Percentiles rank a stretch among this genome's conserved stretches.
These are phyloP conservation scores for Chloroceryle aenea DNA, from an alignment of 2,113 vertebrate species.

Conservation along the genomic window DNA sequence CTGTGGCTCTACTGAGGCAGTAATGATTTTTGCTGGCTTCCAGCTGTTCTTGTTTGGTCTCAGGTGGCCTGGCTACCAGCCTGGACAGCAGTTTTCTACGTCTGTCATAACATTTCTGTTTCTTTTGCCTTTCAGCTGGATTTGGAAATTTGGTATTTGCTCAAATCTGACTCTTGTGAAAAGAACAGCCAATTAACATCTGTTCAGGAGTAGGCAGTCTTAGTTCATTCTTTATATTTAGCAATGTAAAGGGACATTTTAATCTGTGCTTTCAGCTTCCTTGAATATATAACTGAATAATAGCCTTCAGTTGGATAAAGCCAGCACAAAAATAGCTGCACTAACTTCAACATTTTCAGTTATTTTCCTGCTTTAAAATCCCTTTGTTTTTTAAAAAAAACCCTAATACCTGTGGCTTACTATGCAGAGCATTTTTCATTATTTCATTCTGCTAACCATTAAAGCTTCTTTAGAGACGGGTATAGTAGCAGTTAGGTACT, in stretches of 20 bases:
- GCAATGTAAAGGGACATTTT: not conserved
- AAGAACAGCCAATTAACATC: constrained; percentile 35
- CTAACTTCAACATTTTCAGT: not conserved
- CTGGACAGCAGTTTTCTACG: constrained; percentile 42
- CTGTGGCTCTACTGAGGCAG: constrained; percentile 8
- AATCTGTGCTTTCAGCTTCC: not conserved
- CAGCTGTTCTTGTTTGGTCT: constrained; percentile 65
- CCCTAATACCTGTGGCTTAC: not conserved
- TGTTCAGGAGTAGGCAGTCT: not conserved
- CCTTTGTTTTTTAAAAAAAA: not conserved
- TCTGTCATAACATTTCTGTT: constrained; percentile 62
- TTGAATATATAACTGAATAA: not conserved
- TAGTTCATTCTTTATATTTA: not conserved
- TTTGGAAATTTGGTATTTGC: constrained; percentile 40
- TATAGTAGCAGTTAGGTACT: not conserved
- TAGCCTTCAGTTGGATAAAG: not conserved
- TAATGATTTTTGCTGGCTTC: constrained; percentile 51
- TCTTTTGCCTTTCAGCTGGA: constrained; percentile 55
- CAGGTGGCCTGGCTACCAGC: constrained; percentile 63
- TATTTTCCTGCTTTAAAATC: not conserved
- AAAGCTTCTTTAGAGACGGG: not conserved
- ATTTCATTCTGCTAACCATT: not conserved
- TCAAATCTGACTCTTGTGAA: constrained; percentile 18
- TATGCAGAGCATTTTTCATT: not conserved
- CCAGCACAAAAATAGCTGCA: not conserved